Evolutionary conservation across 1,140 invertebrate species (phyloP).

Genomic region (Zaprionus camerounensis): DNA sequence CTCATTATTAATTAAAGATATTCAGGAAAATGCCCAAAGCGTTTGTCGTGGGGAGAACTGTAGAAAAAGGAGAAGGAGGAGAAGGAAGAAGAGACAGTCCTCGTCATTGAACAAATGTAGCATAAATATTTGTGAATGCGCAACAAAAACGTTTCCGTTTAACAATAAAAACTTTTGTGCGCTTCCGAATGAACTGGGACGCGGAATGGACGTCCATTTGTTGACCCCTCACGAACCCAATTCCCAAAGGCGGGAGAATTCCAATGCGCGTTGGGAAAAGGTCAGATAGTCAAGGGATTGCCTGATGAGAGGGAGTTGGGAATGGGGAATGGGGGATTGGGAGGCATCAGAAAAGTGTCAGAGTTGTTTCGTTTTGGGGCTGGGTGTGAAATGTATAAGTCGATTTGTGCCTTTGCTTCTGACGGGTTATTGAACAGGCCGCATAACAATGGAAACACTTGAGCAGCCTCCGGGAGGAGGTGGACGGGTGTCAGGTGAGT

Average conservation of each 20-base stretch:
- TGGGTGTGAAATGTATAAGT: conserved; percentile 47
- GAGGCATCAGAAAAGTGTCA: conserved; percentile 21
- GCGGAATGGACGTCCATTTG: conserved; percentile 24
- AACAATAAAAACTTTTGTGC: conserved; percentile 63
- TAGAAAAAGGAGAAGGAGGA: neutral
- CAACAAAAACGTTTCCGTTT: conserved; percentile 61
- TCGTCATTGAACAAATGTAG: conserved; percentile 27
- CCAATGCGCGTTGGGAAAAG: conserved; percentile 44
- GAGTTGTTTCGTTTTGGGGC: conserved; percentile 12
- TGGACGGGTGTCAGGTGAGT: conserved; percentile 43
- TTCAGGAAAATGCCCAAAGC: conserved; percentile 11
- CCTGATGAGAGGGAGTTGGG: neutral
- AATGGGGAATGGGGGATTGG: no score
- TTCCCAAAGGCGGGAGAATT: conserved; percentile 14
- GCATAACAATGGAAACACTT: conserved; percentile 3
- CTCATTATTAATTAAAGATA: conserved; percentile 36
- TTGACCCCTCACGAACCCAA: neutral
- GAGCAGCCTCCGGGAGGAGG: neutral
- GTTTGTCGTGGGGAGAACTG: neutral
- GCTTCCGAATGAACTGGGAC: conserved; percentile 33
- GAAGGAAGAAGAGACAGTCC: neutral
- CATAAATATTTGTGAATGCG: conserved; percentile 48
- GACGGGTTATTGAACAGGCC: conserved; percentile 40
- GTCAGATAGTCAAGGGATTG: conserved; percentile 47
- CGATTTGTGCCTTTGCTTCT: conserved; percentile 36